These are phyloP conservation scores for Coelopa frigida DNA, from an alignment of 1,140 invertebrate genomes.

Conservation along the genomic window DNA sequence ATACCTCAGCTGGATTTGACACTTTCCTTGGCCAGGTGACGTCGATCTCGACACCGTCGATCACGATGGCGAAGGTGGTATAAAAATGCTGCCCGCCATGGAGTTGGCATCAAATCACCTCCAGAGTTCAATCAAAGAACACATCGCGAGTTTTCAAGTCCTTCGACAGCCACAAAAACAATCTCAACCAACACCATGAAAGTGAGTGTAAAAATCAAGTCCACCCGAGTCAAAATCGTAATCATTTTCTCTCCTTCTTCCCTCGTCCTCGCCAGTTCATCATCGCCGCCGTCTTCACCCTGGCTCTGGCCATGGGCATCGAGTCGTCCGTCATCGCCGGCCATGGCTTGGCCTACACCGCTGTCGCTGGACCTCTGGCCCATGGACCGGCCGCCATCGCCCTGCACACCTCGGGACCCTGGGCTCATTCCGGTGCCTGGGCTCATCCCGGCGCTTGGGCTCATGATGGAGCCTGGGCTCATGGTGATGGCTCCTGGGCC, in stretches of 20 bases:
- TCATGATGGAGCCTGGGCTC: not conserved
- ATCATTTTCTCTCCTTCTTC: not conserved
- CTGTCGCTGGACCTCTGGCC: slow-evolving; percentile 1
- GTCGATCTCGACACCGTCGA: too few species aligned
- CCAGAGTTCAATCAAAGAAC: not conserved
- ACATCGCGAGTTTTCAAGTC: not conserved
- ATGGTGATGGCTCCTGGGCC: slow-evolving; percentile 19
- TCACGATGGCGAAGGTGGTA: too few species aligned
- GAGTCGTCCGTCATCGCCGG: slow-evolving; percentile 28
- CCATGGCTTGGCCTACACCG: slow-evolving; percentile 10
- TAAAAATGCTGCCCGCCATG: too few species aligned
- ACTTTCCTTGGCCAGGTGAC: too few species aligned
- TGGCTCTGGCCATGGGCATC: slow-evolving; percentile 39
- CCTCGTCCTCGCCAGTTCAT: slow-evolving; percentile 22
- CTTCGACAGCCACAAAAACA: not conserved
- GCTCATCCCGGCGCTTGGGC: slow-evolving; percentile 3
- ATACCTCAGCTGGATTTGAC: too few species aligned
- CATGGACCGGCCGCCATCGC: not conserved
- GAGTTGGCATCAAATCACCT: not conserved
- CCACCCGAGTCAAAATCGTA: not conserved
- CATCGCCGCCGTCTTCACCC: slow-evolving; percentile 25
- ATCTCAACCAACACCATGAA: too few species aligned
- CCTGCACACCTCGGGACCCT: slow-evolving; percentile 28
- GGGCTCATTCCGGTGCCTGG: slow-evolving; percentile 24
- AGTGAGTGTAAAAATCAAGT: not conserved